These are phyloP conservation scores for Oedothorax gibbosus DNA, from an alignment of 1,140 invertebrate genomes.

Conservation along the genomic window DNA sequence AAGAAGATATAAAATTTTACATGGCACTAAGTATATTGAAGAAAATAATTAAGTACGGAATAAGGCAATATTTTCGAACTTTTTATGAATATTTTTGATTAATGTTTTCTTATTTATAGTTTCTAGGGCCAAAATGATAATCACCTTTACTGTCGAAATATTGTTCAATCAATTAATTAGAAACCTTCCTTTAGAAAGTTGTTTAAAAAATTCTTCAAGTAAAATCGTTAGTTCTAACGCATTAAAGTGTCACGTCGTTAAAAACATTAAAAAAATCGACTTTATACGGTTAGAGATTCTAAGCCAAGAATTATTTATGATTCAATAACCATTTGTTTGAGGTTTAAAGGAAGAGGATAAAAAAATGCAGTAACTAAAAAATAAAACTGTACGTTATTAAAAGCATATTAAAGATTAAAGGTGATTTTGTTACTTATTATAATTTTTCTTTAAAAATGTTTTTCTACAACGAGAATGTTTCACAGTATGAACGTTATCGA, in stretches of 20 bases:
- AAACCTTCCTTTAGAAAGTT: neutral
- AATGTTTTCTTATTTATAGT: constrained; percentile 5
- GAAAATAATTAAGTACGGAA: constrained; percentile 20
- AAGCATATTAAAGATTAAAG: no score
- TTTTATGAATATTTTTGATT: neutral
- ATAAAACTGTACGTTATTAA: no score
- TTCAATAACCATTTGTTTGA: no score
- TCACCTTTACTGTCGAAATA: constrained; percentile 2
- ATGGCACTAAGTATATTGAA: constrained; percentile 14
- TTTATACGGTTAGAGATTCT: no score
- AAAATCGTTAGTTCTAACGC: neutral
- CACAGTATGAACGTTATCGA: no score
- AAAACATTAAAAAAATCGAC: no score
- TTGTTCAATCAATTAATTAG: constrained; percentile 12
- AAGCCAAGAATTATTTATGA: no score
- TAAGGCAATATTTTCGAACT: neutral
- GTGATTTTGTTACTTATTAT: no score
- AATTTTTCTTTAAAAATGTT: no score
- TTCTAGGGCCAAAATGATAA: neutral
- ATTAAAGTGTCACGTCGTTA: neutral
- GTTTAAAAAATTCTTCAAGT: neutral
- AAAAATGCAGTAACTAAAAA: no score
- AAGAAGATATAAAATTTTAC: constrained; percentile 6
- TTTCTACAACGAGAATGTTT: no score
- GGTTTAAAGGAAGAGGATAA: no score